Evolutionary conservation across 2,113 vertebrate genomes (phyloP).

Genomic region (Crocuta crocuta): DNA sequence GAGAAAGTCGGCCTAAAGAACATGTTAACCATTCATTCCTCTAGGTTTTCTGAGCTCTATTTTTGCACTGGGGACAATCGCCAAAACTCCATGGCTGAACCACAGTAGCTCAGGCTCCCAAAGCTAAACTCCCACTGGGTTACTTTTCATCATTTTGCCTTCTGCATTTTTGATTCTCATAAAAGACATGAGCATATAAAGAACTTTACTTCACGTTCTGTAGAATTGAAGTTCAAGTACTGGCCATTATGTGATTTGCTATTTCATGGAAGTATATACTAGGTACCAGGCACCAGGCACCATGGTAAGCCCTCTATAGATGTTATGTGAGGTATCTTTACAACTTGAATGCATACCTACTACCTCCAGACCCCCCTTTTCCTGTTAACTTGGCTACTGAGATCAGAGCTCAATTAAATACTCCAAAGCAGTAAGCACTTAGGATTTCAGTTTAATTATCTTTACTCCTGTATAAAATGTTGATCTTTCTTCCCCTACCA

Average conservation of each 20-base stretch:
- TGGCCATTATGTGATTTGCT: neutral
- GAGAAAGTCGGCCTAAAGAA: slow-evolving; percentile 47
- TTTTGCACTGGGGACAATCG: neutral
- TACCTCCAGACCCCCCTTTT: neutral
- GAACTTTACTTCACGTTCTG: neutral
- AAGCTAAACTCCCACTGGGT: neutral
- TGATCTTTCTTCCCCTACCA: neutral
- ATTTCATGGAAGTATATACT: neutral
- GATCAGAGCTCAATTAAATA: slow-evolving; percentile 44
- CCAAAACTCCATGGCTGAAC: neutral
- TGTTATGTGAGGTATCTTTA: neutral
- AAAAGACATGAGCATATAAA: neutral
- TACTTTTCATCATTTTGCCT: neutral
- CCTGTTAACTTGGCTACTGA: slow-evolving; percentile 2
- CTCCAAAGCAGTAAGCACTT: neutral
- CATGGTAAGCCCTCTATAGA: neutral
- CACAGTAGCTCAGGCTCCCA: neutral
- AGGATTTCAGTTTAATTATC: neutral
- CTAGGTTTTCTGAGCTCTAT: slow-evolving; percentile 46
- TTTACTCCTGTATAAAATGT: neutral
- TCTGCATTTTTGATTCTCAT: neutral
- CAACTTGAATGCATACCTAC: neutral
- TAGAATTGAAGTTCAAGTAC: neutral
- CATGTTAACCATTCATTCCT: slow-evolving; percentile 32
- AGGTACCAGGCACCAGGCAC: neutral